Evolutionary conservation across 2,888 invertebrate species (phyloP).

Genomic region (Limnephilus lunatus): DNA sequence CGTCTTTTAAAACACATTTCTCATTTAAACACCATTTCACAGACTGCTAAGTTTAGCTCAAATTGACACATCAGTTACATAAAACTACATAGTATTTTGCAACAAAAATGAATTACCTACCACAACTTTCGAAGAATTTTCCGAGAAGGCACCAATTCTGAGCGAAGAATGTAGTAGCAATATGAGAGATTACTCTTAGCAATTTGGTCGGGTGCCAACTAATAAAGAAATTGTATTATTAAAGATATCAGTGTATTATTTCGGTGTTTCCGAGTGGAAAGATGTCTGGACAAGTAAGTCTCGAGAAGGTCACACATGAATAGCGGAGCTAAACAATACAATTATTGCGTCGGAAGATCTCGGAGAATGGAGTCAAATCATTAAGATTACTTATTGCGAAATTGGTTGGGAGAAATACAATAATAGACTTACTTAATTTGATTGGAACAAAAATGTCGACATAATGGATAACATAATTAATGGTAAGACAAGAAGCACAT

Average conservation of each 20-base stretch:
- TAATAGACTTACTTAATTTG: not conserved
- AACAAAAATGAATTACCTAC: not conserved
- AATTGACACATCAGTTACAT: not conserved
- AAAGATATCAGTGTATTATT: conserved; percentile 61
- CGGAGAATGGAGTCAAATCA: not conserved
- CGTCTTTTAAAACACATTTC: not conserved
- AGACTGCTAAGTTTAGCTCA: not conserved
- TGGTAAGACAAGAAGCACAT: not conserved
- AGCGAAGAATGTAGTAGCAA: conserved; percentile 34
- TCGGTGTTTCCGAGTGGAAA: conserved; percentile 43
- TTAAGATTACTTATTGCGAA: conserved; percentile 12
- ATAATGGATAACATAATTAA: not conserved
- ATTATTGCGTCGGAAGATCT: conserved; percentile 4
- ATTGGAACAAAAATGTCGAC: not conserved
- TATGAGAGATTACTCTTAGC: conserved; percentile 61
- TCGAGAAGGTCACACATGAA: not conserved
- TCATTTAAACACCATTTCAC: not conserved
- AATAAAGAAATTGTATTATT: conserved; percentile 65
- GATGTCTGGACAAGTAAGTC: conserved; percentile 38
- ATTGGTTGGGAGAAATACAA: not conserved
- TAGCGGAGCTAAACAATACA: conserved; percentile 2
- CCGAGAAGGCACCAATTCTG: conserved; percentile 8
- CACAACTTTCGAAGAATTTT: not conserved
- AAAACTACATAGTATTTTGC: not conserved
- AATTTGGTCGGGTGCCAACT: conserved; percentile 65